Percentiles rank a stretch among this genome's conserved stretches.
phyloP scores from a whole-genome alignment of 64 coral and sea anemone species.

The Hydrozoanthus tunicans region DNA sequence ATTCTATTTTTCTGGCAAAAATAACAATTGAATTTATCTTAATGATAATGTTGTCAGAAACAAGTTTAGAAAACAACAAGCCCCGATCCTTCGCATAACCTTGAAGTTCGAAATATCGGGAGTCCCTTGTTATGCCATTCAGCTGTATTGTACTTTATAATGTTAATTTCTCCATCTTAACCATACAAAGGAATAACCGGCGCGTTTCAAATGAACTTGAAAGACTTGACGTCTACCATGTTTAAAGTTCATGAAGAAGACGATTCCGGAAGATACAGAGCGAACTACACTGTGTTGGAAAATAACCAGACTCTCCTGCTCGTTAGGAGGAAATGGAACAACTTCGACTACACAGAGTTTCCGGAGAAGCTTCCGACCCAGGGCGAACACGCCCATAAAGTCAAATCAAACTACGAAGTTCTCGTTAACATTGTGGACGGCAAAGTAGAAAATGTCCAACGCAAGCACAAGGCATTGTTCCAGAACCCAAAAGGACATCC shows the following conservation, averaged over 20 bases:
- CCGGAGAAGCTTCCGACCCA: slow-evolving; percentile 1
- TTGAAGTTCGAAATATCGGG: too few species aligned
- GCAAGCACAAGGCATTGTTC: slow-evolving; percentile 30
- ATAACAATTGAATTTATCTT: too few species aligned
- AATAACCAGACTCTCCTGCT: slow-evolving; percentile 10
- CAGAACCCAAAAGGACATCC: slow-evolving; percentile 53
- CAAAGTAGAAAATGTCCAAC: slow-evolving; percentile 33
- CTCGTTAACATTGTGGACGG: slow-evolving; percentile 16
- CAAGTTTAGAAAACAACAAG: too few species aligned
- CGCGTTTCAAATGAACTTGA: slow-evolving; percentile 32
- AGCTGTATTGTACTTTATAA: background rate
- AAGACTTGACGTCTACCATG: slow-evolving; percentile 4
- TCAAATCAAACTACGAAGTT: slow-evolving; percentile 23
- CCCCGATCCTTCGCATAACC: too few species aligned
- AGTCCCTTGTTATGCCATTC: too few species aligned
- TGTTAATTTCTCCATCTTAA: background rate
- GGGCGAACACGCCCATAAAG: slow-evolving; percentile 43
- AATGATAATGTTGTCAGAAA: too few species aligned
- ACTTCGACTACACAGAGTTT: slow-evolving; percentile 44
- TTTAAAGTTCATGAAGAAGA: slow-evolving; percentile 36
- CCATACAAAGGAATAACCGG: slow-evolving; percentile 38
- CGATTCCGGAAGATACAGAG: slow-evolving; percentile 25
- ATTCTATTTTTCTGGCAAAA: too few species aligned
- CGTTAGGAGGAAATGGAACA: slow-evolving; percentile 30
- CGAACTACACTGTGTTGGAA: slow-evolving; percentile 21